Evolutionary conservation across 1,140 invertebrate species (phyloP).

Genomic region (Colletes gigas): DNA sequence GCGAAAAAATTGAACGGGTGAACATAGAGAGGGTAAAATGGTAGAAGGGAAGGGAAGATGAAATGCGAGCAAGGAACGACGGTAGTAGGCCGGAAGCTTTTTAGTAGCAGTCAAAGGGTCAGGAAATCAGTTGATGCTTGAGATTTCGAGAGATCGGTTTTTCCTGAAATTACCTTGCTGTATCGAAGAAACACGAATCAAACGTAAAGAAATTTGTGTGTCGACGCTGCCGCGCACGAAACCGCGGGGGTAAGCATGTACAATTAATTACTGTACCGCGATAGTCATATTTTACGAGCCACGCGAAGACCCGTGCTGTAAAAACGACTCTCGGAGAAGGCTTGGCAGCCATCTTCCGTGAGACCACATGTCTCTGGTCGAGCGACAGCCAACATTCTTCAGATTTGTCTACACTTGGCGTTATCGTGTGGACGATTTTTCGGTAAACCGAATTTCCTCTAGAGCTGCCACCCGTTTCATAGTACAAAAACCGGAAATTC

Average conservation of each 20-base stretch:
- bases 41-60: background rate
- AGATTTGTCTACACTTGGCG: no score
- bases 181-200: background rate
- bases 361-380: background rate
- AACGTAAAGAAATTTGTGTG: background rate
- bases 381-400: no score
- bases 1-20: background rate
- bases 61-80: background rate
- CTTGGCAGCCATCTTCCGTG: background rate
- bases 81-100: background rate
- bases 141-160: background rate
- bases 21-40: background rate
- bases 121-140: background rate
- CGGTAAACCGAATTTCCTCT: no score
- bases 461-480: no score
- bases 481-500: no score
- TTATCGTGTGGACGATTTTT: no score
- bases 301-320: background rate
- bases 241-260: background rate
- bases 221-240: background rate
- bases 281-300: background rate
- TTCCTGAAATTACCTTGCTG: background rate
- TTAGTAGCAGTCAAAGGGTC: background rate
- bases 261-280: background rate
- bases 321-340: background rate